These are phyloP conservation scores for Laticauda colubrina DNA, from an alignment of 2,113 vertebrate species.

Conservation along the genomic window DNA sequence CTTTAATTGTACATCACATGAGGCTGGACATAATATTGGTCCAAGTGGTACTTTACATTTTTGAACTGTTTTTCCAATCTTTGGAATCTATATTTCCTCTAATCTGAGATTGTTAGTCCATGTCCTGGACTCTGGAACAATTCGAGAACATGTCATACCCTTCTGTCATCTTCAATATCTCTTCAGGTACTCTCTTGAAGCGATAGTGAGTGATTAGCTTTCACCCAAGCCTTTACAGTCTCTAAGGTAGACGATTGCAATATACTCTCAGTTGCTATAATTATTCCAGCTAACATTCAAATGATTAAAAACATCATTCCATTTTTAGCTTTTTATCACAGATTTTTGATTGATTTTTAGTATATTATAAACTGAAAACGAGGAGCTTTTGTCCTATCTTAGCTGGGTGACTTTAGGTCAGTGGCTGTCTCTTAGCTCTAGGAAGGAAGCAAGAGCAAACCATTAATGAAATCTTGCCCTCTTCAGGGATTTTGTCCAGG, in stretches of 20 bases:
- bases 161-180: too few relatives aligned
- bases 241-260: not conserved
- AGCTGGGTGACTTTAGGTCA: not conserved
- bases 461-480: not conserved
- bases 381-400: not conserved
- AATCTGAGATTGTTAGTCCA: not conserved
- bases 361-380: not conserved
- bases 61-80: not conserved
- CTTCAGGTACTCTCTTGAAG: not conserved
- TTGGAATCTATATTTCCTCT: not conserved
- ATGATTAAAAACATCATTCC: not conserved
- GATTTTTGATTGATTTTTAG: not conserved
- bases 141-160: not conserved
- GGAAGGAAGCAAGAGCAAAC: not conserved
- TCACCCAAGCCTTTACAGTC: not conserved
- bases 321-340: not conserved
- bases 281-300: not conserved
- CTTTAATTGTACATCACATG: not conserved
- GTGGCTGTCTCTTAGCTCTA: not conserved
- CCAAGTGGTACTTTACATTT: not conserved
- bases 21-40: not conserved
- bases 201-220: not conserved
- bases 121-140: not conserved
- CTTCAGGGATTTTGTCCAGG: not conserved
- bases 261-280: not conserved